These are phyloP conservation scores for Oxycera nigricornis DNA, from an alignment of 2,888 invertebrate genomes.

Conservation along the genomic window DNA sequence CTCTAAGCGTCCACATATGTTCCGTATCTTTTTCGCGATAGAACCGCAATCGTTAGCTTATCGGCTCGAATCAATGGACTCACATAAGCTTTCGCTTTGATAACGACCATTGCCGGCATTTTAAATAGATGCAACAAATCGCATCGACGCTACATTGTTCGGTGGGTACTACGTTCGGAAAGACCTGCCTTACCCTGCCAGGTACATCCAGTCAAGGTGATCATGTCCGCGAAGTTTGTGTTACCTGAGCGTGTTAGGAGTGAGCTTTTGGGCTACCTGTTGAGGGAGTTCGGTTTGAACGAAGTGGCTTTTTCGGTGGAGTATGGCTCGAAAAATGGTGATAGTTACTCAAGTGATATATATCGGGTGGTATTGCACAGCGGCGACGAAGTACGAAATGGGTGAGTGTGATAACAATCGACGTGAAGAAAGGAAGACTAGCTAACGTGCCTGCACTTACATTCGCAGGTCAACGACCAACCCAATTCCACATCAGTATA, in stretches of 20 bases:
- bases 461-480: not conserved
- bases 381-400: not conserved
- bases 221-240: slow-evolving; percentile 10
- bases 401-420: not conserved
- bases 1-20: no score
- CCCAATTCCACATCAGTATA: not conserved
- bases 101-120: not conserved
- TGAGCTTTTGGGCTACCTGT: not conserved
- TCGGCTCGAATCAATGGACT: not conserved
- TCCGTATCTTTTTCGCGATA: no score
- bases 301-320: not conserved
- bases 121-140: not conserved
- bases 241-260: not conserved
- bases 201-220: not conserved
- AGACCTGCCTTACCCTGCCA: not conserved
- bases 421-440: not conserved
- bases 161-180: not conserved
- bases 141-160: not conserved
- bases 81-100: not conserved
- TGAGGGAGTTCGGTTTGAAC: not conserved
- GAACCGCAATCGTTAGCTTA: no score
- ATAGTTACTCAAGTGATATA: slow-evolving; percentile 27
- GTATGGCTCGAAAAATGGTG: slow-evolving; percentile 27
- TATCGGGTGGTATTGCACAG: not conserved
- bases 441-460: not conserved